phyloP scores from a whole-genome alignment of 2,888 invertebrate genomes.

The Augochlorella aurata region DNA sequence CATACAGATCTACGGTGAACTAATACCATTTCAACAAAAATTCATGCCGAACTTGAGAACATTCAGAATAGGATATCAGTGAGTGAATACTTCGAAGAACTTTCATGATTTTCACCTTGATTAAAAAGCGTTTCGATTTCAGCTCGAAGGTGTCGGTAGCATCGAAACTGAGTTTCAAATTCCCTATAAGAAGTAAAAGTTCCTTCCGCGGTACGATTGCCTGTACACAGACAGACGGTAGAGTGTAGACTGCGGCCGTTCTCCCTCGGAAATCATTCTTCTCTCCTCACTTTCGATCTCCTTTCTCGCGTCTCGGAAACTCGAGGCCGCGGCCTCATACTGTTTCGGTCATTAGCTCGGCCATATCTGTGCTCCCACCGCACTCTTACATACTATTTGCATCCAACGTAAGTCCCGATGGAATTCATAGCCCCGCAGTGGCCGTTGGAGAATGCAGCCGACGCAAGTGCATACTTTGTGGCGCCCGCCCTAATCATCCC shows the following conservation, averaged over 20 bases:
- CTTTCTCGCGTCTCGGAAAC: conserved; percentile 66
- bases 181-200: conserved; percentile 18
- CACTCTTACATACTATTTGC: conserved; percentile 67
- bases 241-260: conserved; percentile 21
- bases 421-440: conserved; percentile 63
- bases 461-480: conserved; percentile 62
- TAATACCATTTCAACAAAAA: too few species aligned
- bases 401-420: conserved; percentile 67
- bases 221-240: background rate
- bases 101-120: background rate
- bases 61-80: too few species aligned
- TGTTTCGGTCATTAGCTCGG: conserved; percentile 68
- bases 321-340: conserved; percentile 68
- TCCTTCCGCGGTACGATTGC: background rate
- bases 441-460: conserved; percentile 63
- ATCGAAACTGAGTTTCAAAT: background rate
- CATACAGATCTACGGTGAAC: too few species aligned
- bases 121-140: background rate
- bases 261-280: conserved; percentile 50
- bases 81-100: too few species aligned
- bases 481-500: conserved; percentile 70
- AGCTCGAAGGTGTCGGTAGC: too few species aligned
- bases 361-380: conserved; percentile 60
- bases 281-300: conserved; percentile 60
- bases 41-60: too few species aligned